Evolutionary conservation across 1,140 invertebrate genomes (phyloP), one percentile per base, ranked within the genome.

Genomic region (Aplysia californica): DNA sequence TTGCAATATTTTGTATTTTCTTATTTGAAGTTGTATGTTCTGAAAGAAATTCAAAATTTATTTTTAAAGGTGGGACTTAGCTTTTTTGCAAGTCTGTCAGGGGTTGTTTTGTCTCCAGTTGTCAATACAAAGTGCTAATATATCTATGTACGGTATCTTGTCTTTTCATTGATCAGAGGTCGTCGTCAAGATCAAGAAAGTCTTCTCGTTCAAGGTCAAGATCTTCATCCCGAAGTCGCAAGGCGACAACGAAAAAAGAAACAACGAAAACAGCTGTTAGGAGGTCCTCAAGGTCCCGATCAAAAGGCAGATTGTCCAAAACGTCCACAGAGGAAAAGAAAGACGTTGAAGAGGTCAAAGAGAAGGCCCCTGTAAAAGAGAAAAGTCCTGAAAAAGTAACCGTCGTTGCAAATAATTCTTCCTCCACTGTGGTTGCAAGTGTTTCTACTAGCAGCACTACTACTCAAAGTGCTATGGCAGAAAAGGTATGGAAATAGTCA

Each of bases 141-240:
- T 20, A 18, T 29, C n/a, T 15, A 50, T 50, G 15, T 50, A n/a
- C n/a, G 44, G 10, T n/a, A n/a, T 18, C 6, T 20, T 10, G 3
- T 26, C 4, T 44, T 39, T 5, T 39, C 29, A 68, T 36, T 26
- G 18, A 3, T 31, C 36, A 39, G 44, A 75, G 39, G 33, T 75
- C 72, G 10, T 31, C 59, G 21, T 75, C 72, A 38, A 75, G 61
- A 66, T 75, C 72, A 23, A 64, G 72, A 44, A 75, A 66, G 64
- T 15, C 26, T 21, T 66, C 72, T 39, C 58, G 72, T 21, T 75
- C 72, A 44, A 75, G 72, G 39, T 75, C 72, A 50, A 26, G 72
- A 10, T 72, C 70, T 35, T 72, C 70, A 39, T 75, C 61, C 21
- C 35, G 72, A 3, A 75, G 35, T 66, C 33, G 39, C 29, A 73